Evolutionary conservation across 30 jellyfish, hydroid and myxozoan species (phyloP).

Genomic region (Rhopilema esculentum): DNA sequence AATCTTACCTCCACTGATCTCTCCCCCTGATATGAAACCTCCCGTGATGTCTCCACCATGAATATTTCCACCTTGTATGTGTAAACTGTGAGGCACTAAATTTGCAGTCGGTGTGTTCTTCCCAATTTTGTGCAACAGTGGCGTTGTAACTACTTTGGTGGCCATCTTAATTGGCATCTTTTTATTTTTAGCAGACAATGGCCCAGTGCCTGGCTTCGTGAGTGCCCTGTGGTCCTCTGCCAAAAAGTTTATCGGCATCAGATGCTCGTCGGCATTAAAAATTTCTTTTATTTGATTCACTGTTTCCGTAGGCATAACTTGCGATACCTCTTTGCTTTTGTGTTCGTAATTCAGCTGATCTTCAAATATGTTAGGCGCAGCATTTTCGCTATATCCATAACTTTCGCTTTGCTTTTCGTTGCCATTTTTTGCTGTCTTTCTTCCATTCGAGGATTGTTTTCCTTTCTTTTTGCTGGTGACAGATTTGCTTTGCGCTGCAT

Average conservation of each 20-base stretch:
- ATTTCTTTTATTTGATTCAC: constrained; percentile 49
- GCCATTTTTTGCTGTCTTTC: neutral
- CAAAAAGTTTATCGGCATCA: constrained; percentile 43
- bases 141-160: neutral
- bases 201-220: constrained; percentile 16
- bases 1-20: constrained; percentile 85
- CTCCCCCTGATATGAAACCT: constrained; percentile 90
- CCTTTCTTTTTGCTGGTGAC: neutral
- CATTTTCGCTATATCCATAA: neutral
- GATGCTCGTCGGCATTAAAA: constrained; percentile 49
- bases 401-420: neutral
- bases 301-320: constrained; percentile 68
- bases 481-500: constrained; percentile 11
- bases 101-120: neutral
- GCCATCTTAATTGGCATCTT: constrained; percentile 8
- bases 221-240: constrained; percentile 43
- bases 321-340: constrained; percentile 59
- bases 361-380: constrained; percentile 47
- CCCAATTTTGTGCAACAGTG: neutral
- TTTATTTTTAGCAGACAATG: neutral
- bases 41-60: constrained; percentile 85
- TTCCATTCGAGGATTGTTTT: neutral
- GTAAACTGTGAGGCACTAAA: constrained; percentile 19
- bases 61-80: constrained; percentile 82
- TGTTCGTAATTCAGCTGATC: constrained; percentile 66